A percentile compares a stretch with the other conserved stretches of the same genome.
Evolutionary conservation across 2,113 vertebrate species (phyloP).

Genomic region (Coracopsis vasa): DNA sequence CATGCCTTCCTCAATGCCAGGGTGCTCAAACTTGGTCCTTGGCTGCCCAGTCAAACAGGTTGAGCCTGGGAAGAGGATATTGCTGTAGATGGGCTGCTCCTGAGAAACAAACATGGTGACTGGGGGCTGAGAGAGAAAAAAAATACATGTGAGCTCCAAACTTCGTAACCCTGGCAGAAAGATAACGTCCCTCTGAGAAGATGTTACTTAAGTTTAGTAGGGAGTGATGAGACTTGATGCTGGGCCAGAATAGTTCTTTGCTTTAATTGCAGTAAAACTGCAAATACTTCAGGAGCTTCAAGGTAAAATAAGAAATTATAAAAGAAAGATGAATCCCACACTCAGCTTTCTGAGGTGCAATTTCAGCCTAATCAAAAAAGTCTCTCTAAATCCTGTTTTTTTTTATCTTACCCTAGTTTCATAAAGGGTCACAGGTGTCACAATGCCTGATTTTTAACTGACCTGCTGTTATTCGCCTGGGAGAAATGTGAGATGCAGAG

Average conservation of each 20-base stretch:
- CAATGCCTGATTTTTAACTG: background rate
- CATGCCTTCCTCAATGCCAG: background rate
- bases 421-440: background rate
- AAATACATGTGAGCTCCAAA: background rate
- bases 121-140: background rate
- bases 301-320: background rate
- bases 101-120: background rate
- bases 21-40: background rate
- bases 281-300: background rate
- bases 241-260: background rate
- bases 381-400: background rate
- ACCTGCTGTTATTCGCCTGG: background rate
- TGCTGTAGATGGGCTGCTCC: background rate
- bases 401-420: background rate
- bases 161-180: background rate
- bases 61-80: fast-evolving
- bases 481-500: background rate
- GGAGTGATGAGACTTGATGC: fast-evolving
- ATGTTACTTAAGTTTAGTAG: background rate
- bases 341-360: background rate
- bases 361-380: background rate
- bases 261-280: background rate
- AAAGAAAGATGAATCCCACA: background rate
- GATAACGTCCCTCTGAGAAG: background rate
- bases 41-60: background rate